These are phyloP conservation scores for Tragelaphus buxtoni DNA, from an alignment of 2,113 vertebrate genomes.

Conservation along the genomic window DNA sequence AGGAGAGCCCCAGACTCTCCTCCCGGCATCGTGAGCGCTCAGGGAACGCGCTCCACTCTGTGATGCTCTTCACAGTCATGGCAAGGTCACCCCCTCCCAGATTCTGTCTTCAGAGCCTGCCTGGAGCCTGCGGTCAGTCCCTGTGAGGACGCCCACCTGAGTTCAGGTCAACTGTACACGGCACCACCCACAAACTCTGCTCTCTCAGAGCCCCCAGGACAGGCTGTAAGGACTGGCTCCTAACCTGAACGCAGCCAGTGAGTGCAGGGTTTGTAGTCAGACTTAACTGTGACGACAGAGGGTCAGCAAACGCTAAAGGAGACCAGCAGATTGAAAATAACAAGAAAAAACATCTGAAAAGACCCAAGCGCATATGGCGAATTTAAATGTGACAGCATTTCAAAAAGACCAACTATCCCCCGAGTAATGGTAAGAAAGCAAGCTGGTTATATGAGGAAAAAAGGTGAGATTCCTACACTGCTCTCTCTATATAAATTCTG, in stretches of 20 bases:
- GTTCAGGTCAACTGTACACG: not conserved
- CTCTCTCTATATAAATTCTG: not conserved
- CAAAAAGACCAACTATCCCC: not conserved
- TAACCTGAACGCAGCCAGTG: not conserved
- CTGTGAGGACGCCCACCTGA: not conserved
- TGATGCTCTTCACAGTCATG: not conserved
- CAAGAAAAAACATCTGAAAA: not conserved
- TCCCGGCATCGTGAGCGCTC: not conserved
- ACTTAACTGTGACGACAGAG: not conserved
- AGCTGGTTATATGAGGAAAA: not conserved
- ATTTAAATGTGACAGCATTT: not conserved
- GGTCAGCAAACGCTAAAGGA: not conserved
- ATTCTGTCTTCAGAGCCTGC: not conserved
- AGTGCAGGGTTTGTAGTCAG: not conserved
- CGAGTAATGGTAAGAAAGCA: not conserved
- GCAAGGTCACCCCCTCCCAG: not conserved
- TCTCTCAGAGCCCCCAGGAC: not conserved
- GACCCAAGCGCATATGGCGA: not conserved
- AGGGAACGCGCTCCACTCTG: not conserved
- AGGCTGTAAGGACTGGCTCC: not conserved
- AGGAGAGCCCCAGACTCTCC: not conserved
- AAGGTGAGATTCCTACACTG: not conserved
- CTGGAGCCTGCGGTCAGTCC: not conserved
- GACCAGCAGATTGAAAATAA: not conserved
- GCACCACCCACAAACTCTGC: not conserved